Evolutionary conservation across 2,888 invertebrate genomes (phyloP).

Genomic region (Deroplatys truncata): DNA sequence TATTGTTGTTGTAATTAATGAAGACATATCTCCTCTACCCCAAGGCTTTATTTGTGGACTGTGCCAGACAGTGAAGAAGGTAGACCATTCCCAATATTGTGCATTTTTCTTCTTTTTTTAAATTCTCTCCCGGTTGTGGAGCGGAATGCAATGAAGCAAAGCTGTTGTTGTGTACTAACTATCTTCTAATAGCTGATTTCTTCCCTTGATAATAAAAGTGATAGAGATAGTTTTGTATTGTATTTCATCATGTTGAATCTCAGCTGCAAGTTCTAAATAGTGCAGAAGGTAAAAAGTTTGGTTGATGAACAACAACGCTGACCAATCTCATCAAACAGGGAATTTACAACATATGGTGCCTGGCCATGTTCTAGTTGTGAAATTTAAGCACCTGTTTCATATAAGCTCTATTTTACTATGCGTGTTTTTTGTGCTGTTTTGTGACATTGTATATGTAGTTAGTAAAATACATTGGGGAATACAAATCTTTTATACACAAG

Average conservation of each 20-base stretch:
- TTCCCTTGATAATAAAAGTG: constrained; percentile 29
- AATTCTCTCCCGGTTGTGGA: constrained; percentile 15
- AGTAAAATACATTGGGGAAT: constrained; percentile 20
- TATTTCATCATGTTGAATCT: constrained; percentile 16
- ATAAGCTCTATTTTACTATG: constrained; percentile 35
- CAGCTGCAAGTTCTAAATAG: no score
- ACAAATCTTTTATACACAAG: constrained; percentile 31
- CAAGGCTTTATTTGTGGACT: neutral
- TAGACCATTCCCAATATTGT: constrained; percentile 32
- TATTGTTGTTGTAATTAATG: constrained; percentile 29
- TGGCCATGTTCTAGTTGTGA: constrained; percentile 33
- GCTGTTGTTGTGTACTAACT: constrained; percentile 31
- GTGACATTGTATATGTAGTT: constrained; percentile 31
- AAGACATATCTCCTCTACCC: constrained; percentile 24
- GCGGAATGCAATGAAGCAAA: constrained; percentile 30
- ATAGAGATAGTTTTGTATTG: constrained; percentile 18
- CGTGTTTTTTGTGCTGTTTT: constrained; percentile 32
- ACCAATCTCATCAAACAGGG: constrained; percentile 32
- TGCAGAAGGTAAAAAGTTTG: neutral
- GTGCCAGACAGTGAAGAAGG: neutral
- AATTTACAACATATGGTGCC: constrained; percentile 32
- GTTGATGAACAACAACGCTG: constrained; percentile 2
- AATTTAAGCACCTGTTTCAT: constrained; percentile 33
- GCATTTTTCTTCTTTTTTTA: constrained; percentile 20
- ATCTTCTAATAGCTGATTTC: constrained; percentile 33